phyloP scores from a whole-genome alignment of 2,797 vertebrate genomes.

The Sandelia bainsii region DNA sequence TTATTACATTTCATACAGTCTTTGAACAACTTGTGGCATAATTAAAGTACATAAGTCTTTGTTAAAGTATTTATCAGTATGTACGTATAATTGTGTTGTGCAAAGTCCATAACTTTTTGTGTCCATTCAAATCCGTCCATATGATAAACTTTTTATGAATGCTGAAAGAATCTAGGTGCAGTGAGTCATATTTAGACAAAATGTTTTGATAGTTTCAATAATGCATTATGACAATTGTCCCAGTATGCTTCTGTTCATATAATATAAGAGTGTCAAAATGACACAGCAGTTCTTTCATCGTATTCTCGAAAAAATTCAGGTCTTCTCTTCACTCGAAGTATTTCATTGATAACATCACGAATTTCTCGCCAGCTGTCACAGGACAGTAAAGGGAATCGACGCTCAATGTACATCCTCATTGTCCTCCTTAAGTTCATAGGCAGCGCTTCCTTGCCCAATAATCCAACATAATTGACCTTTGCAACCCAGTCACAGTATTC shows the following conservation, averaged over 20 bases:
- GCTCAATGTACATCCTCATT: constrained; percentile 76
- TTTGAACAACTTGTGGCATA: constrained; percentile 42
- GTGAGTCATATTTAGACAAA: constrained; percentile 34
- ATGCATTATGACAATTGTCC: constrained; percentile 72
- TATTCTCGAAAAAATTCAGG: constrained; percentile 75
- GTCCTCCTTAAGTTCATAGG: constrained; percentile 75
- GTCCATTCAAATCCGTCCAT: constrained; percentile 26
- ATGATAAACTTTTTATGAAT: constrained; percentile 31
- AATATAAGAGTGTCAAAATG: constrained; percentile 50
- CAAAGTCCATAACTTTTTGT: constrained; percentile 17
- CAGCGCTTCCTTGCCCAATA: constrained; percentile 77
- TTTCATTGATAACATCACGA: constrained; percentile 79
- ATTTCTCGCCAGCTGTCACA: constrained; percentile 78
- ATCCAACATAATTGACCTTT: constrained; percentile 80
- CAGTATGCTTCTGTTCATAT: constrained; percentile 65
- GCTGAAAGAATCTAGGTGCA: constrained; percentile 17
- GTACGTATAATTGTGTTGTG: constrained; percentile 16
- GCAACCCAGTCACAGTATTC: constrained; percentile 78
- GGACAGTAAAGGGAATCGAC: constrained; percentile 71
- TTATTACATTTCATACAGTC: constrained; percentile 60
- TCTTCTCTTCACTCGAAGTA: constrained; percentile 78
- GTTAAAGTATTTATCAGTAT: constrained; percentile 40
- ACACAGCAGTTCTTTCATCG: constrained; percentile 41
- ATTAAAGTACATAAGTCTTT: constrained; percentile 35
- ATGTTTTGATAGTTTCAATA: constrained; percentile 29